Evolutionary conservation across 2,888 invertebrate species (phyloP).

Genomic region (Drosophila kambysellisi): DNA sequence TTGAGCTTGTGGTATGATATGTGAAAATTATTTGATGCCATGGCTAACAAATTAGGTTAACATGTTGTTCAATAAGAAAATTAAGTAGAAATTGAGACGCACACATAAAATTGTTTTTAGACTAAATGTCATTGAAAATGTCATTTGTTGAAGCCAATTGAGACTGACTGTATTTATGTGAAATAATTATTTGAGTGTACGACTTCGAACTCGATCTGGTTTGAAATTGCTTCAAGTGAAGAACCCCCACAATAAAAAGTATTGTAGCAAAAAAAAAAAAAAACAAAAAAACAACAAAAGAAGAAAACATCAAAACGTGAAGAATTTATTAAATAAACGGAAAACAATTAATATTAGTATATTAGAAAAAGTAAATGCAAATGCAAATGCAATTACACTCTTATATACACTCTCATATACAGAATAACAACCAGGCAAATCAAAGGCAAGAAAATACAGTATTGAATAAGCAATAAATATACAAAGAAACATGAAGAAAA

Average conservation of each 20-base stretch:
- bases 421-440: slow-evolving; percentile 27
- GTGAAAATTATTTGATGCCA: background rate
- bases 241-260: slow-evolving; percentile 46
- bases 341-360: slow-evolving; percentile 63
- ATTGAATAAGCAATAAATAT: slow-evolving; percentile 66
- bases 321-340: slow-evolving; percentile 58
- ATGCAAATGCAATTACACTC: slow-evolving; percentile 36
- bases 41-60: slow-evolving; percentile 25
- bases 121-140: slow-evolving; percentile 76
- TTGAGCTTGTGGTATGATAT: background rate
- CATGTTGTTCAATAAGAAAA: slow-evolving; percentile 18
- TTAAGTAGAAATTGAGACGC: slow-evolving; percentile 38
- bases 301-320: slow-evolving; percentile 28
- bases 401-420: slow-evolving; percentile 43
- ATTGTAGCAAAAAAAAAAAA: slow-evolving; percentile 26
- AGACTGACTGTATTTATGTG: slow-evolving; percentile 80
- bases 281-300: background rate
- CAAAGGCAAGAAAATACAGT: slow-evolving; percentile 24
- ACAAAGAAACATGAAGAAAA: slow-evolving; percentile 25
- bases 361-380: slow-evolving; percentile 51
- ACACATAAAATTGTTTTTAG: slow-evolving; percentile 74
- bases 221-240: slow-evolving; percentile 62
- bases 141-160: slow-evolving; percentile 78
- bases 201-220: slow-evolving; percentile 47
- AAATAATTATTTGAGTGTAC: slow-evolving; percentile 58